Evolutionary conservation across 1,140 invertebrate species (phyloP).

Genomic region (Drosophila triauraria): DNA sequence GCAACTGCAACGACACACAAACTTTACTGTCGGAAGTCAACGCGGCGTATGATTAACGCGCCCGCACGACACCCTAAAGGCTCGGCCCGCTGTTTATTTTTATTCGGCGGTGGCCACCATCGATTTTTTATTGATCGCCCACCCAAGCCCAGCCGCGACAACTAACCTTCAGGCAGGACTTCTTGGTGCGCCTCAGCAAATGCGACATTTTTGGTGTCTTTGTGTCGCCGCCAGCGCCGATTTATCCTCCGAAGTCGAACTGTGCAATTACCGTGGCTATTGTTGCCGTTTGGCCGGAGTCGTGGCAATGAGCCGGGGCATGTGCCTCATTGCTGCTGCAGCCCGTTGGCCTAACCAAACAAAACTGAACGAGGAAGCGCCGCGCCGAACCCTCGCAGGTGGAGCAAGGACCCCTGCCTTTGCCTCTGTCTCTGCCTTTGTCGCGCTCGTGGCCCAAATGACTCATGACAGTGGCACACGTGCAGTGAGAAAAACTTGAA

Average conservation of each 20-base stretch:
- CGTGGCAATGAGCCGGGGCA: conserved; percentile 22
- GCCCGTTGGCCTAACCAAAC: conserved; percentile 71
- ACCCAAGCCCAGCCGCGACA: too few species aligned
- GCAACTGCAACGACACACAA: conserved; percentile 52
- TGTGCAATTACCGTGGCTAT: conserved; percentile 38
- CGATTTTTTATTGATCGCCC: conserved; percentile 71
- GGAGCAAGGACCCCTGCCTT: conserved; percentile 55
- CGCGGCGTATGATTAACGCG: conserved; percentile 39
- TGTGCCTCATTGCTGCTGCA: conserved; percentile 62
- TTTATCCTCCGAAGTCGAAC: conserved; percentile 27
- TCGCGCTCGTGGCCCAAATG: conserved; percentile 44
- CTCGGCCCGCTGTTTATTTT: conserved; percentile 16
- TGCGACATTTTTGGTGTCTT: conserved; percentile 67
- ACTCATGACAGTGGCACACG: conserved; percentile 54
- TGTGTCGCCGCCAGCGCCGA: conserved; percentile 10
- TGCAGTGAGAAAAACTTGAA: conserved; percentile 25
- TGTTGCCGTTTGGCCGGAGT: conserved; percentile 23
- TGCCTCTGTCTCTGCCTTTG: conserved; percentile 4
- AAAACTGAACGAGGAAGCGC: conserved; percentile 63
- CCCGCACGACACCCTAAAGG: conserved; percentile 2
- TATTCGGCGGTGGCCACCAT: conserved; percentile 32
- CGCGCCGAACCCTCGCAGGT: conserved; percentile 51
- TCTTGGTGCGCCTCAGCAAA: conserved; percentile 81
- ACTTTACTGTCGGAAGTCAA: neutral
- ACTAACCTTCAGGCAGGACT: conserved; percentile 83